phyloP scores from a whole-genome alignment of 2,888 invertebrate species.

The Acanthosoma haemorrhoidale region DNA sequence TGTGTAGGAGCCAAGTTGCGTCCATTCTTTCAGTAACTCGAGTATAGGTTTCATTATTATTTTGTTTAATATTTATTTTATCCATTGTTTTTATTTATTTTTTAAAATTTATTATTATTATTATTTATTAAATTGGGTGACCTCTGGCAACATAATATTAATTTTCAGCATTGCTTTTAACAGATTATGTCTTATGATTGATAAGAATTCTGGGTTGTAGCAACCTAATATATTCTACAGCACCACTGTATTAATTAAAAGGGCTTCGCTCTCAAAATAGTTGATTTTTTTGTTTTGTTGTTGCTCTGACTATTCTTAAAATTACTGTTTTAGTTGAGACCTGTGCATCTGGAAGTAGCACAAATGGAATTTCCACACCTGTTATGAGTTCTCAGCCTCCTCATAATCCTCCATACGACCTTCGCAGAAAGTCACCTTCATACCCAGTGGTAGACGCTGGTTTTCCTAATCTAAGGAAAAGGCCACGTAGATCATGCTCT shows the following conservation, averaged over 20 bases:
- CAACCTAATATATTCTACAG: too few species aligned
- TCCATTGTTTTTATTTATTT: too few species aligned
- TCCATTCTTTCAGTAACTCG: too few species aligned
- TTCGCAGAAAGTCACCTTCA: constrained; percentile 78
- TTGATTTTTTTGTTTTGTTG: background rate
- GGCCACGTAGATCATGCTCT: constrained; percentile 67
- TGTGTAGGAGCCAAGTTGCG: too few species aligned
- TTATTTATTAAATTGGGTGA: background rate
- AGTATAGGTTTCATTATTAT: too few species aligned
- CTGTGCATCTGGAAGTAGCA: constrained; percentile 19
- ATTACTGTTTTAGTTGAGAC: background rate
- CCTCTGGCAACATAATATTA: background rate
- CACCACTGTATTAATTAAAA: too few species aligned
- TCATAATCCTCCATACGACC: constrained; percentile 82
- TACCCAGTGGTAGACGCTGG: constrained; percentile 47
- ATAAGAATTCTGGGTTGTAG: too few species aligned
- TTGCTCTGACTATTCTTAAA: background rate
- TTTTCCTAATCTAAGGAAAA: constrained; percentile 56
- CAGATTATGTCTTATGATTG: too few species aligned
- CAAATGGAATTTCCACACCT: constrained; percentile 11
- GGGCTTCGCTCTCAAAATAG: background rate
- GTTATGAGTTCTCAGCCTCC: constrained; percentile 20
- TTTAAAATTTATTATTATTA: background rate
- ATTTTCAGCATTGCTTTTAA: too few species aligned
- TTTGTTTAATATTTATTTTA: too few species aligned